These are phyloP conservation scores for Nomia melanderi DNA, from an alignment of 1,140 invertebrate genomes.

Conservation along the genomic window DNA sequence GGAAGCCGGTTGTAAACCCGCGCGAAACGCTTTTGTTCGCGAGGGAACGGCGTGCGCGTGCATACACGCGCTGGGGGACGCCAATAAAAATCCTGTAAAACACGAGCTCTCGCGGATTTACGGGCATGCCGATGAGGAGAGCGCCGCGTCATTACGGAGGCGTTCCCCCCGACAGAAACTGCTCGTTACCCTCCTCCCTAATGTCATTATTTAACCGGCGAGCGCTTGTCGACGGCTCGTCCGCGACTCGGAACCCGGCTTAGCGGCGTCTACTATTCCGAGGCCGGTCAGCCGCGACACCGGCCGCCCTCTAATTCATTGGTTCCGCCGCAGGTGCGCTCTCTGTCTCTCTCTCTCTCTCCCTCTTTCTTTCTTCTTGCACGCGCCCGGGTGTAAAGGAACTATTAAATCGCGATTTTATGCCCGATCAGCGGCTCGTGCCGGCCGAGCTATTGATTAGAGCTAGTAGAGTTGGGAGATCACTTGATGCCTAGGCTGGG, in stretches of 20 bases:
- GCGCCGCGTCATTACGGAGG: background rate
- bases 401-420: constrained; percentile 72
- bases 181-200: constrained; percentile 15
- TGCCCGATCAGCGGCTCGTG: constrained; percentile 61
- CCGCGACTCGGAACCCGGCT: too few relatives aligned
- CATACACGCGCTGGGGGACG: constrained; percentile 19
- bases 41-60: constrained; percentile 17
- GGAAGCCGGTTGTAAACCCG: constrained; percentile 68
- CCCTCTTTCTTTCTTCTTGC: too few relatives aligned
- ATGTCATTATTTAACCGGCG: constrained; percentile 16
- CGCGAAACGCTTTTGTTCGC: constrained; percentile 48
- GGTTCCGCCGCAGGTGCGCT: constrained; percentile 62
- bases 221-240: too few relatives aligned
- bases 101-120: constrained; percentile 28
- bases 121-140: constrained; percentile 22
- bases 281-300: constrained; percentile 33
- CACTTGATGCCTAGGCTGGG: too few relatives aligned
- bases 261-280: too few relatives aligned
- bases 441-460: constrained; percentile 13
- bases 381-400: constrained; percentile 43
- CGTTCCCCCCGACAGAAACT: background rate
- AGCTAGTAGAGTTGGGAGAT: too few relatives aligned
- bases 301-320: constrained; percentile 62
- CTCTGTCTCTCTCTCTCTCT: constrained; percentile 32
- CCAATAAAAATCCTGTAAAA: constrained; percentile 39